Percentiles rank a stretch among this genome's conserved stretches.
Evolutionary conservation across 2,888 invertebrate species (phyloP).

Genomic region (Callimorpha dominula): DNA sequence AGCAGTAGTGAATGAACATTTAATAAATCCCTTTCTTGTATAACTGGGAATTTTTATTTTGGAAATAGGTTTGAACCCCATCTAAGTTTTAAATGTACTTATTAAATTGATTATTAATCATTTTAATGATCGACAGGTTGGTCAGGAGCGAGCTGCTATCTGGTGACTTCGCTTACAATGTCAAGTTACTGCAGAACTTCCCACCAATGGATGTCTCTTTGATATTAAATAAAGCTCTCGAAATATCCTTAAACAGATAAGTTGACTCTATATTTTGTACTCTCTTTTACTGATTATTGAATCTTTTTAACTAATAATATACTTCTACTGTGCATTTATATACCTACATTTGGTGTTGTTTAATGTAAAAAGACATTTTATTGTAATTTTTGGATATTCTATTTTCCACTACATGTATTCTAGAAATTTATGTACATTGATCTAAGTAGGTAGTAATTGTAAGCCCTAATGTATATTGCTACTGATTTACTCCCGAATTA

Average conservation of each 20-base stretch:
- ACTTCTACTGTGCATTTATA: conserved; percentile 47
- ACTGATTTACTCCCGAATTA: conserved; percentile 51
- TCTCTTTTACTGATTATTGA: conserved; percentile 32
- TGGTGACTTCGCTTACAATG: conserved; percentile 97
- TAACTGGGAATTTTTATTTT: too few relatives aligned
- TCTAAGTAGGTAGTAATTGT: conserved; percentile 26
- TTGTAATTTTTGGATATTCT: conserved; percentile 46
- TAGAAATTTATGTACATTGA: conserved; percentile 24
- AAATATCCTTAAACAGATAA: conserved; percentile 80
- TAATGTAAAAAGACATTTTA: conserved; percentile 38
- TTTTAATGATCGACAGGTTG: conserved; percentile 85
- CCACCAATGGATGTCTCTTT: conserved; percentile 95
- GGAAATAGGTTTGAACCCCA: background rate
- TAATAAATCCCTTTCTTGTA: background rate
- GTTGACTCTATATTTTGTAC: conserved; percentile 24
- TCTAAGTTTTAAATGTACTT: background rate
- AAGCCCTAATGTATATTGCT: conserved; percentile 42
- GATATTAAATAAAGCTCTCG: conserved; percentile 92
- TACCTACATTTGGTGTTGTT: conserved; percentile 35
- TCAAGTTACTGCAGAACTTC: conserved; percentile 97
- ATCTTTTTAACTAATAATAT: conserved; percentile 39
- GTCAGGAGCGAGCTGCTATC: conserved; percentile 93
- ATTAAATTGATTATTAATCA: background rate
- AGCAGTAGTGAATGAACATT: background rate
- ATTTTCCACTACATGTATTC: conserved; percentile 22